These are phyloP conservation scores for Anaspis maculata DNA, from an alignment of 2,888 invertebrate genomes.

Conservation along the genomic window DNA sequence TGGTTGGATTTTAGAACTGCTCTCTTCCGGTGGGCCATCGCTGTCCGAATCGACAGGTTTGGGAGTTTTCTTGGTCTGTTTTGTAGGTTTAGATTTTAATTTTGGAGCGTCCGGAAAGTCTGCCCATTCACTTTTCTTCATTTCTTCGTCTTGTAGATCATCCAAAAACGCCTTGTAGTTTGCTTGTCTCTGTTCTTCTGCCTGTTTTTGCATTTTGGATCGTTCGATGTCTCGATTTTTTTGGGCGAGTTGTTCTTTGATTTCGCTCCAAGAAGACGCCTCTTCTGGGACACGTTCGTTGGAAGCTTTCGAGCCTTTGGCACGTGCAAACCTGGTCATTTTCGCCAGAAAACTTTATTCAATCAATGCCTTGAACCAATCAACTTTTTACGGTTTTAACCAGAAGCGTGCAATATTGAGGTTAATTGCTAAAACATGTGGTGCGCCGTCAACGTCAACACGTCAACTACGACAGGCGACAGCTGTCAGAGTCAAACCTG, in stretches of 20 bases:
- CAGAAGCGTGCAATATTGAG: too few species aligned
- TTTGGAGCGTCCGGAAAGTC: slow-evolving; percentile 41
- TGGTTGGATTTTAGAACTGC: slow-evolving; percentile 21
- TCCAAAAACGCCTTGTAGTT: slow-evolving; percentile 29
- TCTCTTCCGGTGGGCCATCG: slow-evolving; percentile 10
- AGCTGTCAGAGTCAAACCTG: too few species aligned
- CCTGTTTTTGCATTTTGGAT: slow-evolving; percentile 20
- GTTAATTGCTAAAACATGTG: too few species aligned
- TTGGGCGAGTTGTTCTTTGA: slow-evolving; percentile 55
- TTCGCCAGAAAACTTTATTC: slow-evolving; percentile 12
- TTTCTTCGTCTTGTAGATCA: slow-evolving; percentile 43
- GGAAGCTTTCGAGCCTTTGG: slow-evolving; percentile 66
- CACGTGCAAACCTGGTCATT: slow-evolving; percentile 70
- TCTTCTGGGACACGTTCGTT: slow-evolving; percentile 61
- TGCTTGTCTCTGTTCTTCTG: slow-evolving; percentile 20
- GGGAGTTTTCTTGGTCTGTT: slow-evolving; percentile 2
- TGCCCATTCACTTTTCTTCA: slow-evolving; percentile 48
- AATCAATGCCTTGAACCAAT: too few species aligned
- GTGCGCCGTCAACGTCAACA: too few species aligned
- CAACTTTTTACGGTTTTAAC: too few species aligned
- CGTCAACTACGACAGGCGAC: too few species aligned
- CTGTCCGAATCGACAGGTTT: slow-evolving; percentile 4
- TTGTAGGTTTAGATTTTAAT: background rate
- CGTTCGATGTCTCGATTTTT: slow-evolving; percentile 46
- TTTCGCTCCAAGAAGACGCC: slow-evolving; percentile 64